These are phyloP conservation scores for Drosophila paucipuncta DNA, from an alignment of 2,888 invertebrate genomes.

Conservation along the genomic window DNA sequence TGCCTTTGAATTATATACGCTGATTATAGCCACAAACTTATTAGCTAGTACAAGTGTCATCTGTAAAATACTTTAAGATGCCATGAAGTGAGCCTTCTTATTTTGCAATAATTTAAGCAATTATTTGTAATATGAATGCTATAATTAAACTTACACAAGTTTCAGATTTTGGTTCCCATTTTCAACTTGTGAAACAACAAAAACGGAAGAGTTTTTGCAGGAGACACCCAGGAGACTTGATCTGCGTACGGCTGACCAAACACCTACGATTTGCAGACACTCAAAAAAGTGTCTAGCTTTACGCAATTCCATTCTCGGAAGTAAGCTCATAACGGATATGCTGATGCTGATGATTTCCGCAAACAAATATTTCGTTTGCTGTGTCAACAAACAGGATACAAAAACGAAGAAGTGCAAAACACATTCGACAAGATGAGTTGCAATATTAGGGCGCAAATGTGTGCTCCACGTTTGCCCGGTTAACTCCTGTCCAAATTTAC, in stretches of 20 bases:
- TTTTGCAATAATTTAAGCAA: background rate
- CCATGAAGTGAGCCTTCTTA: background rate
- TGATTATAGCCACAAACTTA: slow-evolving; percentile 38
- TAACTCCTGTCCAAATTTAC: slow-evolving; percentile 16
- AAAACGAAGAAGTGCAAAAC: slow-evolving; percentile 4
- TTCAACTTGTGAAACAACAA: background rate
- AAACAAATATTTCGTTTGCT: slow-evolving; percentile 76
- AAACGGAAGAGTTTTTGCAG: background rate
- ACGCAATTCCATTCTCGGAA: slow-evolving; percentile 27
- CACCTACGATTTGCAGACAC: background rate
- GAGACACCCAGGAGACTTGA: background rate
- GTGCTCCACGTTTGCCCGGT: slow-evolving; percentile 21
- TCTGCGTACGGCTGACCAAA: background rate
- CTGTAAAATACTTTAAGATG: background rate
- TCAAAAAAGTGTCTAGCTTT: slow-evolving; percentile 4
- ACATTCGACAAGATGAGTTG: slow-evolving; percentile 25
- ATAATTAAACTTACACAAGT: background rate
- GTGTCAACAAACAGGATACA: slow-evolving; percentile 47
- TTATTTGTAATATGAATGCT: background rate
- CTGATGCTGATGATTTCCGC: slow-evolving; percentile 78
- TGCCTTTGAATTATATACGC: slow-evolving; percentile 36
- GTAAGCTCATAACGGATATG: slow-evolving; percentile 69
- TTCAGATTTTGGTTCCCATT: background rate
- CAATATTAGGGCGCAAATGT: slow-evolving; percentile 20
- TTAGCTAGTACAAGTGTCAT: slow-evolving; percentile 37